Conservation (phyloP, 2,797 vertebrate species). For the Platalea minor region DNA sequence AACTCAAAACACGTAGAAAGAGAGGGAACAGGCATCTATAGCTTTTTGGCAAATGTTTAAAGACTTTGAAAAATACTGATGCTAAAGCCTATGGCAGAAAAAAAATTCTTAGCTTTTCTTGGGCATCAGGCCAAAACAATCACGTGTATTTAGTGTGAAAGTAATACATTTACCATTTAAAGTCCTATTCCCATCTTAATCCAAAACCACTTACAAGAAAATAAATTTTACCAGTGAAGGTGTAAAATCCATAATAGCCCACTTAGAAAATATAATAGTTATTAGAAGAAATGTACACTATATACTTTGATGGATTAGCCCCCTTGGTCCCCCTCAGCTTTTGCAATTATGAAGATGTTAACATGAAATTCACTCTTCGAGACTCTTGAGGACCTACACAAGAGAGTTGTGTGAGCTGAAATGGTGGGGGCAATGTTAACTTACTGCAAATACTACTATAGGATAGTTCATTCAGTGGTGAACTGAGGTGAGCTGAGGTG, state of each 20-base stretch:
- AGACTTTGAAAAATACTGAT: not conserved
- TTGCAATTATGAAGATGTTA: not conserved
- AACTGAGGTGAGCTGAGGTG: not conserved
- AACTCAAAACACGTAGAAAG: not conserved
- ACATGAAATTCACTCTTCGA: not conserved
- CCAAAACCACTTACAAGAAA: constrained; percentile 3
- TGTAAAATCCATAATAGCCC: not conserved
- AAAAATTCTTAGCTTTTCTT: not conserved
- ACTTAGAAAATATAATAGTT: not conserved
- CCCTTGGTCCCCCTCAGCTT: not conserved
- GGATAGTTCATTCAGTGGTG: not conserved
- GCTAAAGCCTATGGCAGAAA: not conserved
- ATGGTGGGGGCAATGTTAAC: not conserved
- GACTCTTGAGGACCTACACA: not conserved
- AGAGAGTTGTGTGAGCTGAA: not conserved
- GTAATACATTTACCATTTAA: not conserved
- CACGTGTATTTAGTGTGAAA: not conserved
- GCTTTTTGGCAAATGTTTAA: not conserved
- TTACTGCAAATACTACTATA: not conserved
- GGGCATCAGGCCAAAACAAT: not conserved
- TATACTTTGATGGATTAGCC: not conserved
- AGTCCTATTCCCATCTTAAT: not conserved
- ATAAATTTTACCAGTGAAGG: not conserved
- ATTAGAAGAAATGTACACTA: not conserved
- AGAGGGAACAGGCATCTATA: not conserved